Evolutionary conservation across 2,113 vertebrate species (phyloP).

Genomic region (Corvus moneduloides): DNA sequence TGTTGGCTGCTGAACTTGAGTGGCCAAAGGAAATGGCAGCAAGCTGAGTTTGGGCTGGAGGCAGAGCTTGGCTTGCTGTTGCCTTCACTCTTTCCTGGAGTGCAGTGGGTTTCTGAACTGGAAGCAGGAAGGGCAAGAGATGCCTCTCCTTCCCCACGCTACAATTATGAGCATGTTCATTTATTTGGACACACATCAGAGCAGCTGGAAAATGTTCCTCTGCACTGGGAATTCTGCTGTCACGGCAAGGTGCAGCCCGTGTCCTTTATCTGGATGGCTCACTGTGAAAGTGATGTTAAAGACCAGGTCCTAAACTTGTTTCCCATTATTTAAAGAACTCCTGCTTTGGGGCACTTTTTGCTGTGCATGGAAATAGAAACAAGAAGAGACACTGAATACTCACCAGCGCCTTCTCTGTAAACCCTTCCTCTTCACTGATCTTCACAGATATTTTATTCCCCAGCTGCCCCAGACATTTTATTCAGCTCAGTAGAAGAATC

Average conservation of each 20-base stretch:
- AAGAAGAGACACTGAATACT: not conserved
- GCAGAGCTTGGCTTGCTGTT: not conserved
- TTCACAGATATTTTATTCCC: not conserved
- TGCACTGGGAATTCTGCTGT: not conserved
- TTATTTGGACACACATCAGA: not conserved
- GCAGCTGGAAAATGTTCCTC: not conserved
- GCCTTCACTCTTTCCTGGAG: not conserved
- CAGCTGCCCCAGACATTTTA: not conserved
- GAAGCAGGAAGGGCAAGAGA: not conserved
- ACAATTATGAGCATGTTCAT: not conserved
- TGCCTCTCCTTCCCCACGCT: not conserved
- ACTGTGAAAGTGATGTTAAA: not conserved
- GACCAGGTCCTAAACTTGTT: not conserved
- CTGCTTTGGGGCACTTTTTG: not conserved
- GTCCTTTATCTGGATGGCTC: not conserved
- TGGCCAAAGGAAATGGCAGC: not conserved
- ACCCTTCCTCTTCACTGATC: not conserved
- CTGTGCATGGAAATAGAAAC: not conserved
- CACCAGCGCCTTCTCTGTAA: not conserved
- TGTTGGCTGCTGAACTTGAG: too few species aligned
- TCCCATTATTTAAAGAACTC: not conserved
- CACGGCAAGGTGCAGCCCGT: accelerated
- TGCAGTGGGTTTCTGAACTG: not conserved
- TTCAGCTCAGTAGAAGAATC: not conserved
- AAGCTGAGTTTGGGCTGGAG: not conserved